Evolutionary conservation across 2,113 vertebrate species (phyloP).

Genomic region (Clarias batrachus): DNA sequence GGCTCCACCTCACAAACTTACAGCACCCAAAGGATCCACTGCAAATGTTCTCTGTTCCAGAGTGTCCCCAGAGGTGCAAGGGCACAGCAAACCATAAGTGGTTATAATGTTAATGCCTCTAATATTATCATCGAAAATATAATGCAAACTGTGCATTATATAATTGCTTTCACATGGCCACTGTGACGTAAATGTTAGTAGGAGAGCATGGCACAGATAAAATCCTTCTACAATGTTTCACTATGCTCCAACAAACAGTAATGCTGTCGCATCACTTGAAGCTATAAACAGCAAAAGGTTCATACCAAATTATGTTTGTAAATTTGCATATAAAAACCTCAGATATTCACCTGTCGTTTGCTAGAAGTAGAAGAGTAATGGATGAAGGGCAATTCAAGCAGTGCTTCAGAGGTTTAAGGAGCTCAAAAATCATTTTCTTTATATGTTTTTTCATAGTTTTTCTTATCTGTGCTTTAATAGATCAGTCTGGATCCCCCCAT

Average conservation of each 20-base stretch:
- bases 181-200: neutral
- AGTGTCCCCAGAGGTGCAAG: too few relatives aligned
- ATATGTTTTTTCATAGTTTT: neutral
- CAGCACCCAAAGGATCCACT: too few relatives aligned
- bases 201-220: neutral
- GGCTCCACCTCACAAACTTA: too few relatives aligned
- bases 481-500: constrained; percentile 98
- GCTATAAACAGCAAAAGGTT: neutral
- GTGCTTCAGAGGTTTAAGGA: neutral
- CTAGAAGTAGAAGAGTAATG: neutral
- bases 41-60: too few relatives aligned
- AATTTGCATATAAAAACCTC: neutral
- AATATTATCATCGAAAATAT: neutral
- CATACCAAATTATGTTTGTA: neutral
- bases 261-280: neutral
- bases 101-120: too few relatives aligned
- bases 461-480: constrained; percentile 62
- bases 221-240: neutral
- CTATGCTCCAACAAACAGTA: neutral
- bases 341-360: neutral
- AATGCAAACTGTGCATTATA: neutral
- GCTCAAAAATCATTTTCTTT: neutral
- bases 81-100: too few relatives aligned
- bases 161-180: neutral
- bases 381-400: neutral